phyloP scores from a whole-genome alignment of 1,140 invertebrate species.

The Periplaneta americana region DNA sequence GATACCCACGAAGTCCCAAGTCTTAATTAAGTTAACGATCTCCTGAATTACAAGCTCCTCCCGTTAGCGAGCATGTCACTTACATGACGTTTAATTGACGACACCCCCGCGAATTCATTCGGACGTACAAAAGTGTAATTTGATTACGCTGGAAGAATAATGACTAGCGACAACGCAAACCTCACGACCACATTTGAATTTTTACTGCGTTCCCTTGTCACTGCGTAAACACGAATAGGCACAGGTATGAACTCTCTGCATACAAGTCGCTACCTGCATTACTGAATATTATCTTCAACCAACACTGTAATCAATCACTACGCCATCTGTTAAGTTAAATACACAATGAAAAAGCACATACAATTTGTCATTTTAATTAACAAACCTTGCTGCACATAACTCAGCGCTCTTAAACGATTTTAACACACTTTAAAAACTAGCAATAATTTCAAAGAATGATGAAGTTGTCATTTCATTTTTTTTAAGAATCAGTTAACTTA shows the following conservation, averaged over 20 bases:
- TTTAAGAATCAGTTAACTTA: background rate
- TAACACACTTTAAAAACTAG: background rate
- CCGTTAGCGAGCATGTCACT: no score
- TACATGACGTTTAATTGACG: no score
- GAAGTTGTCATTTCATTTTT: background rate
- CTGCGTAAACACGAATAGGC: no score
- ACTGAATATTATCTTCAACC: background rate
- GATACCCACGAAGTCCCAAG: no score
- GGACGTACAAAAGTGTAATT: no score
- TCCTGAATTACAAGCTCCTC: no score
- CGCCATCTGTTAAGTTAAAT: background rate
- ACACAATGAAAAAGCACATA: background rate
- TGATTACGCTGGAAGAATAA: no score
- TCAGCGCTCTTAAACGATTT: background rate
- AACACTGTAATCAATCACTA: background rate
- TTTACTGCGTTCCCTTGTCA: no score
- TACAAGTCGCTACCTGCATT: background rate
- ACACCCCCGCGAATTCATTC: no score
- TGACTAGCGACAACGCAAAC: no score
- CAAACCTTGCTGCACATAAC: background rate
- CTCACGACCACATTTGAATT: background rate
- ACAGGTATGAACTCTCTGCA: no score
- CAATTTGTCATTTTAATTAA: background rate
- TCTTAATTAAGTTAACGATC: no score
- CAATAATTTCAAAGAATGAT: background rate